A percentile compares a stretch with the other conserved stretches of the same genome.
Conservation (phyloP, 2,888 invertebrate genomes). For the Hydriomena furcata region DNA sequence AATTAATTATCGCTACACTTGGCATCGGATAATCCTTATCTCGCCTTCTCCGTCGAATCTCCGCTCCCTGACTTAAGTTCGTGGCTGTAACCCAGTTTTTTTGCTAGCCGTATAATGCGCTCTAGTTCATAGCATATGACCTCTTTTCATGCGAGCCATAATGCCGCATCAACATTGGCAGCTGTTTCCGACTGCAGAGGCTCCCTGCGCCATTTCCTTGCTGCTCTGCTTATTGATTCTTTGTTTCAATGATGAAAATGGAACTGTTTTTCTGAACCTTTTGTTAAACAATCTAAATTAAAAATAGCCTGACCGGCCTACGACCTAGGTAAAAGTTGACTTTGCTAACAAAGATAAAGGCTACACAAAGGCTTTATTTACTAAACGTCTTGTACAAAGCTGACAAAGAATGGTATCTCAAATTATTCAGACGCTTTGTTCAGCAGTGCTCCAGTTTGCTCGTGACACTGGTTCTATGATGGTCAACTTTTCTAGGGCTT, state of each 20-base stretch:
- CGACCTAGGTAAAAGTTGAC: neutral
- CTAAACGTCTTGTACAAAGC: constrained; percentile 6
- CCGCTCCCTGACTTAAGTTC: constrained; percentile 12
- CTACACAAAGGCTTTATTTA: constrained; percentile 3
- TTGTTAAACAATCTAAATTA: neutral
- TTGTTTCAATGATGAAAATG: constrained; percentile 16
- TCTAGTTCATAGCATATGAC: constrained; percentile 37
- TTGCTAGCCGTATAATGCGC: constrained; percentile 30
- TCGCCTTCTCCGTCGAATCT: constrained; percentile 16
- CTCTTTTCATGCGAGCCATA: constrained; percentile 42
- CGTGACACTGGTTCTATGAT: neutral
- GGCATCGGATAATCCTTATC: constrained; percentile 8
- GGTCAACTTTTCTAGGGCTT: no score
- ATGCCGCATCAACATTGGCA: constrained; percentile 45
- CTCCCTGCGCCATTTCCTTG: constrained; percentile 40
- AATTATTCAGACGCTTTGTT: constrained; percentile 11
- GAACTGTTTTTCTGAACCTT: constrained; percentile 7
- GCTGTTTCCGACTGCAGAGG: constrained; percentile 45
- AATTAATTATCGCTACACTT: constrained; percentile 7
- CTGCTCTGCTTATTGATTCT: constrained; percentile 33
- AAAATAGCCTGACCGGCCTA: no score
- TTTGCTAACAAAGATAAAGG: neutral
- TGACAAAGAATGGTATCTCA: neutral
- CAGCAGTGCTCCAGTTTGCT: constrained; percentile 6
- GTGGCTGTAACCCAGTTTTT: constrained; percentile 39